Evolutionary conservation across 1,140 invertebrate genomes (phyloP), one percentile per base, ranked within the genome.

Genomic region (Caenorhabditis latens): DNA sequence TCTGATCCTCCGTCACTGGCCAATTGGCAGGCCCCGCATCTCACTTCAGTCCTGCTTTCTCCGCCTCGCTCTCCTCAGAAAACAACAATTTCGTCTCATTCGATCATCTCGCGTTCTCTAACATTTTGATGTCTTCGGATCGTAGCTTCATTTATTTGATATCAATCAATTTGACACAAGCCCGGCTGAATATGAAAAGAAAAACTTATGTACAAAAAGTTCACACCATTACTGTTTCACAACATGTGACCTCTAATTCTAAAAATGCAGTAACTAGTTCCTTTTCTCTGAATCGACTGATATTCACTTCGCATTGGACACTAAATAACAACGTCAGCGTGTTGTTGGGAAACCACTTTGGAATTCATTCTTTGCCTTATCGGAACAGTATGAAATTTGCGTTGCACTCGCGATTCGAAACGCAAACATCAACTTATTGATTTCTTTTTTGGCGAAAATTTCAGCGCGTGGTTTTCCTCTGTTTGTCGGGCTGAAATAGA

Each of bases 401-500:
- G 40, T 43, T 71, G 14, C 40, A 43, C 42, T 43, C 40, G n/a
- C 53, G 43, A 9, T 16, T 79, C 11, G 71, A 79, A 79, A 71
- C 65, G 65, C 65, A 71, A 71, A 79, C 71, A 79, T 2, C 71
- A 14, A 79, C 11, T 79, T 79, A 79, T 79, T 46, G 71, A 79
- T 79, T 79, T 50, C 9, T 21, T 53, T 32, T 46, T 50, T 79
- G 19, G 7, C 8, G 14, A 24, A 24, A 79, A 24, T 79, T 79
- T 50, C 46, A 71, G 71, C 71, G 71, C 71, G 71, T 79, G 71
- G 7, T 75, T 75, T 11, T 67, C 40, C 32, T 24, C 21, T 46
- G 48, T n/a, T 46, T 46, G 16, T 46, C 46, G 2, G 16, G 13
- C 19, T 8, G 9, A 67, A 67, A 53, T 53, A 11, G 50, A 53